phyloP scores from a whole-genome alignment of 2,797 vertebrate species.

The Pampus argenteus region DNA sequence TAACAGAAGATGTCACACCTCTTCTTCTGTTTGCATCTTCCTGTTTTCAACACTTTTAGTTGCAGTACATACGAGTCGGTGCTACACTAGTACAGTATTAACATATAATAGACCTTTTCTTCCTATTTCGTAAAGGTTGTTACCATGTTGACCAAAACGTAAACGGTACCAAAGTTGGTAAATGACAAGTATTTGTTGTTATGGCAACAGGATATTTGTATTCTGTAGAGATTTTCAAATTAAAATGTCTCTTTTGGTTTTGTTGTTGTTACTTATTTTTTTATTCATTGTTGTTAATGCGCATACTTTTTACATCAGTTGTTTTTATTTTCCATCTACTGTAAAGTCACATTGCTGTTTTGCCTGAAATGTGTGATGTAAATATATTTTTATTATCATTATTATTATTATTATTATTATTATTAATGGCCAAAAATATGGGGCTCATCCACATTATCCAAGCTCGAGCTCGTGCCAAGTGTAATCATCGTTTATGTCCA shows the following conservation, averaged over 20 bases:
- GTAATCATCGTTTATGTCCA: background rate
- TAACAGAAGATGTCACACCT: conserved; percentile 36
- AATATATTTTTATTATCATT: background rate
- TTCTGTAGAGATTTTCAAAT: background rate
- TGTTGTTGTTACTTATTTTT: background rate
- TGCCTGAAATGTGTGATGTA: background rate
- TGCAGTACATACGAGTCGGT: conserved; percentile 3
- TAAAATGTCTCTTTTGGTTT: background rate
- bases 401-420: background rate
- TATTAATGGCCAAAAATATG: background rate
- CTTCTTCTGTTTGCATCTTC: conserved; percentile 18
- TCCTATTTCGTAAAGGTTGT: background rate
- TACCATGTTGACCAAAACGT: background rate
- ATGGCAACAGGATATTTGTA: background rate
- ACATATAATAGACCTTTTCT: background rate
- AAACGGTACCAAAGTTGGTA: background rate
- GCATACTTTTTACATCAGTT: background rate
- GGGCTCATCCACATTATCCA: background rate
- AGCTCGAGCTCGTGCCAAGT: background rate
- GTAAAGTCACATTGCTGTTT: background rate
- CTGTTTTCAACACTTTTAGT: conserved; percentile 16
- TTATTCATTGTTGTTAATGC: background rate
- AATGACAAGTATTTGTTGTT: background rate
- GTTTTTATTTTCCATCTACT: background rate
- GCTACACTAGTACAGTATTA: background rate